phyloP scores from a whole-genome alignment of 2,113 vertebrate species.

The Ophthalmotilapia sp. region DNA sequence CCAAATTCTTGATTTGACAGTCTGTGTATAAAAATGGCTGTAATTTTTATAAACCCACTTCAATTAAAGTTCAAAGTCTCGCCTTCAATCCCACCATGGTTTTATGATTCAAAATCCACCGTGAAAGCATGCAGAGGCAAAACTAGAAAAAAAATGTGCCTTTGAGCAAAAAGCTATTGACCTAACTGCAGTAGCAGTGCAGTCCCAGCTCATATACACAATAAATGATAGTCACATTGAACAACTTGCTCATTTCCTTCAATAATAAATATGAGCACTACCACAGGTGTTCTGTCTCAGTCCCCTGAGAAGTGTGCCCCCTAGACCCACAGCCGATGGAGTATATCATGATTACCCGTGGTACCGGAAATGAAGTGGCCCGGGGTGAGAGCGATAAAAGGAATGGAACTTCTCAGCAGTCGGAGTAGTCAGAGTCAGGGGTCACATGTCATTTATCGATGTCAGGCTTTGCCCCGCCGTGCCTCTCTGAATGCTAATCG shows the following conservation, averaged over 20 bases:
- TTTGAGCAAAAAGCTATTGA: neutral
- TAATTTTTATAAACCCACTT: neutral
- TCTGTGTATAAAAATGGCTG: neutral
- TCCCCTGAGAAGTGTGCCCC: neutral
- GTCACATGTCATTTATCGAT: constrained; percentile 51
- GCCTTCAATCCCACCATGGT: neutral
- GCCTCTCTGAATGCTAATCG: constrained; percentile 42
- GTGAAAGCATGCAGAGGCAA: neutral
- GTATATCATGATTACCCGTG: neutral
- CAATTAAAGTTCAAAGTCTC: neutral
- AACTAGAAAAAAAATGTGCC: neutral
- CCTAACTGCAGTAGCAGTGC: neutral
- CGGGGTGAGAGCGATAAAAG: constrained; percentile 2
- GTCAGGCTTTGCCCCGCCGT: constrained; percentile 9
- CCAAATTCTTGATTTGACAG: neutral
- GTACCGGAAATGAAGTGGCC: constrained; percentile 23
- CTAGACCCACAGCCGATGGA: neutral
- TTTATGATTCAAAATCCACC: neutral
- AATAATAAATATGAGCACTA: neutral
- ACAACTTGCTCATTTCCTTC: neutral
- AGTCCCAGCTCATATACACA: neutral
- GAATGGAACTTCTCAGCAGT: constrained; percentile 7
- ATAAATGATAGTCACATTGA: neutral
- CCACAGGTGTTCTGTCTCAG: neutral
- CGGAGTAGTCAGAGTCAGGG: constrained; percentile 26